A percentile compares a stretch with the other conserved stretches of the same genome.
phyloP scores from a whole-genome alignment of 2,888 invertebrate species.

The Andrena camellia region DNA sequence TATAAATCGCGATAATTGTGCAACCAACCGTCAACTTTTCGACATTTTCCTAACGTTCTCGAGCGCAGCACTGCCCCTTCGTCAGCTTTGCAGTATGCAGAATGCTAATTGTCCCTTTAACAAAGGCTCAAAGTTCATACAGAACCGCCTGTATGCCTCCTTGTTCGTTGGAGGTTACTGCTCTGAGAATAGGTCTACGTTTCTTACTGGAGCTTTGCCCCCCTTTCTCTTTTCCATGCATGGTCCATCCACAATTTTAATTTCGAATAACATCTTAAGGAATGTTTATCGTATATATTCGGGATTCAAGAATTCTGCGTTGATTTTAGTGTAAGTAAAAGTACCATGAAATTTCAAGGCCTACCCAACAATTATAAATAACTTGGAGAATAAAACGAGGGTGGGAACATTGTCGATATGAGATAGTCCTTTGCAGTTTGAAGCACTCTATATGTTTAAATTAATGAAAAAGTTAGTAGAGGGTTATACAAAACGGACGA shows the following conservation, averaged over 20 bases:
- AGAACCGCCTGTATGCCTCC: slow-evolving; percentile 14
- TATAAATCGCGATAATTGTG: slow-evolving; percentile 43
- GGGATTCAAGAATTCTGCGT: background rate
- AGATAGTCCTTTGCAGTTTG: too few species aligned
- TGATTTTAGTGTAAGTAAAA: background rate
- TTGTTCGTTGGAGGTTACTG: slow-evolving; percentile 46
- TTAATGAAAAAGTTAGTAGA: background rate
- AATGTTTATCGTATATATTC: background rate
- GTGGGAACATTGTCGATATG: too few species aligned
- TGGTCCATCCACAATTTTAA: background rate
- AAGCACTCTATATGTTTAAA: background rate
- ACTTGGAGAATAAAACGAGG: too few species aligned
- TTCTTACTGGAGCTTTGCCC: slow-evolving; percentile 20
- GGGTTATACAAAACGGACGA: too few species aligned
- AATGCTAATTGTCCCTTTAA: slow-evolving; percentile 77
- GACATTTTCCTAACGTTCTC: slow-evolving; percentile 65
- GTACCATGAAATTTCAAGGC: too few species aligned
- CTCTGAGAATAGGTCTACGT: slow-evolving; percentile 49
- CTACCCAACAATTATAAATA: too few species aligned
- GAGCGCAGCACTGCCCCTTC: slow-evolving; percentile 21
- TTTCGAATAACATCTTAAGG: background rate
- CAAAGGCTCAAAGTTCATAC: slow-evolving; percentile 61
- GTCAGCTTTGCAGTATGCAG: slow-evolving; percentile 60
- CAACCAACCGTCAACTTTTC: slow-evolving; percentile 52
- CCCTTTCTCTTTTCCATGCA: background rate